A percentile compares a stretch with the other conserved stretches of the same genome.
These are phyloP conservation scores for Drepanosiphum platanoidis DNA, from an alignment of 2,888 invertebrate genomes.

Conservation along the genomic window DNA sequence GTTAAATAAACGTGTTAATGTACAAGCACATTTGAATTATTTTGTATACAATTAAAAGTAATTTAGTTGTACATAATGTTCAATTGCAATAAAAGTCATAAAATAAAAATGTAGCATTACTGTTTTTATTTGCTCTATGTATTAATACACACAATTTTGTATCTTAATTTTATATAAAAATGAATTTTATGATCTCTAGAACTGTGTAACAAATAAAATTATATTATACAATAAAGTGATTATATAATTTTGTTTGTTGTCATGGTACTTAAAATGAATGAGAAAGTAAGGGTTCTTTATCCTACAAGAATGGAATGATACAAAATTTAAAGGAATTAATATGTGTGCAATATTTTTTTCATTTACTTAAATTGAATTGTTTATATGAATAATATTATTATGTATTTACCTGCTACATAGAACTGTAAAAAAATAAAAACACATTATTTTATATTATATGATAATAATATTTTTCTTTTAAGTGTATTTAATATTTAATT, in stretches of 20 bases:
- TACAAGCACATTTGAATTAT: background rate
- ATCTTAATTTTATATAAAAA: background rate
- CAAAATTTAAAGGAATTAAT: conserved; percentile 2
- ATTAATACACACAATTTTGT: conserved; percentile 29
- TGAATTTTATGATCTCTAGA: conserved; percentile 34
- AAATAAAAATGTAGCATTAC: background rate
- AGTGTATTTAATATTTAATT: conserved; percentile 33
- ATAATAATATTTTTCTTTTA: conserved; percentile 23
- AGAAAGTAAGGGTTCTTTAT: background rate
- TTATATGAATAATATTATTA: conserved; percentile 36
- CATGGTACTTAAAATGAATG: conserved; percentile 26
- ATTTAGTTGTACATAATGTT: background rate
- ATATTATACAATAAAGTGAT: background rate
- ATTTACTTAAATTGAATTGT: background rate
- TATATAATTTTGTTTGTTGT: conserved; percentile 5
- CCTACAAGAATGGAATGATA: background rate
- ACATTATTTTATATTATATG: conserved; percentile 17
- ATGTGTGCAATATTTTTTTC: conserved; percentile 38
- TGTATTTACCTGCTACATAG: conserved; percentile 36
- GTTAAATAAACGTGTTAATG: background rate
- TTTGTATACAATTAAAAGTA: background rate
- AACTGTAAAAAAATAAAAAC: conserved; percentile 24
- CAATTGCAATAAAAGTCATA: conserved; percentile 1
- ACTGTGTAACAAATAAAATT: background rate
- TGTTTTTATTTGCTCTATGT: background rate